Conservation (phyloP, 2,888 invertebrate species). For the Scaptomyza reducta region DNA sequence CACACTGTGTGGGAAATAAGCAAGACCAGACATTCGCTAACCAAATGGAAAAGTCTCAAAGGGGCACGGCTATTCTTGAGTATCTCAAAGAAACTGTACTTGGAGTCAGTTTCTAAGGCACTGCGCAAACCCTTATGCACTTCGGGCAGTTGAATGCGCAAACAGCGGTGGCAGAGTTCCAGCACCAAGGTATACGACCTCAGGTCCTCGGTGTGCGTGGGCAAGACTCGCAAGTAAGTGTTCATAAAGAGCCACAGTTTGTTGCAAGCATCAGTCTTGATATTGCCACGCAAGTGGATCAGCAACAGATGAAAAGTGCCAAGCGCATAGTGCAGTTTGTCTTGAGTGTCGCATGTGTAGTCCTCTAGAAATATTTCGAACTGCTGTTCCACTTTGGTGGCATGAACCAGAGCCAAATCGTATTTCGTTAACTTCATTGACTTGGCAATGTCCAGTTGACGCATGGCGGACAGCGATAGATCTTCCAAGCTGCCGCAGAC, state of each 20-base stretch:
- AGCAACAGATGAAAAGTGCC: conserved; percentile 61
- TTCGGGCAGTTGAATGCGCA: conserved; percentile 54
- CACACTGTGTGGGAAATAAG: conserved; percentile 38
- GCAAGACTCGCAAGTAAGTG: conserved; percentile 73
- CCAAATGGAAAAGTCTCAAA: conserved; percentile 32
- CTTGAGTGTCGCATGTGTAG: conserved; percentile 74
- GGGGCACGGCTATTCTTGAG: conserved; percentile 52
- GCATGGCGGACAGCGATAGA: conserved; percentile 26
- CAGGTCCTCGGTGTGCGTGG: conserved; percentile 69
- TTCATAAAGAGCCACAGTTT: conserved; percentile 59
- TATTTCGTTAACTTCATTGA: conserved; percentile 60
- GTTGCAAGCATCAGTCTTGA: background rate
- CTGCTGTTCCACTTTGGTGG: conserved; percentile 61
- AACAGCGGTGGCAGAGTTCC: conserved; percentile 65
- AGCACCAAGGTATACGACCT: conserved; percentile 69
- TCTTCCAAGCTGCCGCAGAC: conserved; percentile 25
- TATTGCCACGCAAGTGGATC: conserved; percentile 42
- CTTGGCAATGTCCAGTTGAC: conserved; percentile 58
- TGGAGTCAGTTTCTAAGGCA: conserved; percentile 67
- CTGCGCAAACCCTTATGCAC: conserved; percentile 63
- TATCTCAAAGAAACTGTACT: conserved; percentile 62
- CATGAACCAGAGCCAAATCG: conserved; percentile 75
- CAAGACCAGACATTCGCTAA: conserved; percentile 46
- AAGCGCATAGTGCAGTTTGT: conserved; percentile 50
- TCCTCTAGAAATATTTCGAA: conserved; percentile 66